Percentiles rank a stretch among this genome's conserved stretches.
These are phyloP conservation scores for Sternotherus odoratus DNA, from an alignment of 2,797 vertebrate species.

Conservation along the genomic window DNA sequence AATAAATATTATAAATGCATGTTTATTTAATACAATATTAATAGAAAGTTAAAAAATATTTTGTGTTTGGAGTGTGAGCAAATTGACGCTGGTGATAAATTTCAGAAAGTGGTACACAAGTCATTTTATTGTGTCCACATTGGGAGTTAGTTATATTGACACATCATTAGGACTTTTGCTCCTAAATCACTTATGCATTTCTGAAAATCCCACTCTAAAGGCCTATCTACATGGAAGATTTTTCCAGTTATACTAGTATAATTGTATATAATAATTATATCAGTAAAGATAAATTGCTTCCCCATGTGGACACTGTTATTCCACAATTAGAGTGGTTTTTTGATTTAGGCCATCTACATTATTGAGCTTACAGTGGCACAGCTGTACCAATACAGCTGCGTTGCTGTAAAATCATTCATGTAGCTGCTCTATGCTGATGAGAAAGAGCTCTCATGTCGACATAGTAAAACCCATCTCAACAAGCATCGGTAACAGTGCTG, in stretches of 20 bases:
- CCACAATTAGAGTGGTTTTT: background rate
- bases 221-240: background rate
- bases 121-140: background rate
- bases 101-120: background rate
- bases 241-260: background rate
- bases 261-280: background rate
- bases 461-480: no score
- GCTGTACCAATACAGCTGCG: no score
- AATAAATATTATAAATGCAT: background rate
- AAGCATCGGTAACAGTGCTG: no score
- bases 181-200: background rate
- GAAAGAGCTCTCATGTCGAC: no score
- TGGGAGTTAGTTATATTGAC: no score
- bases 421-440: no score
- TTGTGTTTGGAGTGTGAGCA: background rate
- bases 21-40: background rate
- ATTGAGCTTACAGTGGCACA: no score
- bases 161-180: background rate
- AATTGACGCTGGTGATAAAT: background rate
- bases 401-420: no score
- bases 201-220: background rate
- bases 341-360: no score
- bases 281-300: background rate
- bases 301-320: background rate
- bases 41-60: background rate